phyloP scores from a whole-genome alignment of 2,797 vertebrate genomes.

The Sebastes baramenuke region DNA sequence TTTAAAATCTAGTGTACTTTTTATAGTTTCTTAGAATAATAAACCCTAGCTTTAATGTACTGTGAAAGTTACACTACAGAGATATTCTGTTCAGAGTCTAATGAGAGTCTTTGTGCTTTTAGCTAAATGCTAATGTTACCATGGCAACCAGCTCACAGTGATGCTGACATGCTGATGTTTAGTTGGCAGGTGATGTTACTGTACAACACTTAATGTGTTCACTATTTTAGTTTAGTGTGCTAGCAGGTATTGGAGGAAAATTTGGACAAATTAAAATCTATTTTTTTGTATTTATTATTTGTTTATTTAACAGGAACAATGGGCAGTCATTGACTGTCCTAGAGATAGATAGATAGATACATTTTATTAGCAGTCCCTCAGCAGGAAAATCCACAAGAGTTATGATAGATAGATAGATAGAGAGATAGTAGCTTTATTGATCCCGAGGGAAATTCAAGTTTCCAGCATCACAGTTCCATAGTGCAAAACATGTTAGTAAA shows the following conservation, averaged over 20 bases:
- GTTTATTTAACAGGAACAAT: no score
- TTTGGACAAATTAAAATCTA: no score
- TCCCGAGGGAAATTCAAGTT: no score
- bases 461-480: no score
- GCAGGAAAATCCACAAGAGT: neutral
- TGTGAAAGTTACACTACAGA: neutral
- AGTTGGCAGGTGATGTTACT: neutral
- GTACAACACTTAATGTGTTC: neutral
- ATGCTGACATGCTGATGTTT: neutral
- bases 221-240: neutral
- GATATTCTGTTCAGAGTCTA: neutral
- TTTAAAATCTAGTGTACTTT: no score
- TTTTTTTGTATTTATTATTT: no score
- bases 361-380: neutral
- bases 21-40: no score
- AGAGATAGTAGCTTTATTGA: no score
- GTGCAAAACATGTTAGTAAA: no score
- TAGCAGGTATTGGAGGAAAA: no score
- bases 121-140: neutral
- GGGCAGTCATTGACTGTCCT: neutral
- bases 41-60: accelerated
- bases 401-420: neutral
- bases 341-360: neutral
- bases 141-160: neutral
- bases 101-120: neutral